These are phyloP conservation scores for Lytechinus variegatus DNA, from an alignment of 35 echinoderm and acorn worm species.

Conservation along the genomic window DNA sequence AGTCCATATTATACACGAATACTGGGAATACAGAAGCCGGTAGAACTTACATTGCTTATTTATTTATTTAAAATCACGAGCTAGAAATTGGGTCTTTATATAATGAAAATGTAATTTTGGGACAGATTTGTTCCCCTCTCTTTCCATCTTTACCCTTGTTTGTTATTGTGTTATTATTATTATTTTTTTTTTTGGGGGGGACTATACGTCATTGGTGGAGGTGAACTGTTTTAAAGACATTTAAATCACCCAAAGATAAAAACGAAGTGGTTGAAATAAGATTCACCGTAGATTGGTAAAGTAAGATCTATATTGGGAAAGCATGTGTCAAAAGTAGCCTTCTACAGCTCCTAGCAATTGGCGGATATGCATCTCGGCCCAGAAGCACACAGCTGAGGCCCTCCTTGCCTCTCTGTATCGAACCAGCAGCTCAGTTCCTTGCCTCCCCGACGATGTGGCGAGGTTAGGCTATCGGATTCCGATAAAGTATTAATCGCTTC, in stretches of 20 bases:
- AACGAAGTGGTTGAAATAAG: neutral
- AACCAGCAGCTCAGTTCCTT: neutral
- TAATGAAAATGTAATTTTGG: neutral
- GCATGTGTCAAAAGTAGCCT: neutral
- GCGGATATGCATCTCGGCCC: neutral
- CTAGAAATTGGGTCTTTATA: neutral
- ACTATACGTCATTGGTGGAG: no score
- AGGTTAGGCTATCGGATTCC: neutral
- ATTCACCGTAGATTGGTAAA: neutral
- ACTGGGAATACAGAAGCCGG: no score
- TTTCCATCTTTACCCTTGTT: no score
- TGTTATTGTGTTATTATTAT: no score
- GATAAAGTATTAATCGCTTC: neutral
- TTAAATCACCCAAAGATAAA: neutral
- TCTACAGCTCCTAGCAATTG: neutral
- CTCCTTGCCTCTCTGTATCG: neutral
- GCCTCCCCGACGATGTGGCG: constrained; percentile 4
- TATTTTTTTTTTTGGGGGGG: no score
- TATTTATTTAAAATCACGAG: no score
- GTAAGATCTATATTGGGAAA: neutral
- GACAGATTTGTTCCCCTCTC: no score
- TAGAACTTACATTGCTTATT: no score
- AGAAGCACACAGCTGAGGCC: neutral
- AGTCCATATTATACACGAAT: no score
- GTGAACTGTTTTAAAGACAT: neutral